Percentiles rank a stretch among this genome's conserved stretches.
phyloP scores from a whole-genome alignment of 2,113 vertebrate species.

The Miniopterus natalensis region DNA sequence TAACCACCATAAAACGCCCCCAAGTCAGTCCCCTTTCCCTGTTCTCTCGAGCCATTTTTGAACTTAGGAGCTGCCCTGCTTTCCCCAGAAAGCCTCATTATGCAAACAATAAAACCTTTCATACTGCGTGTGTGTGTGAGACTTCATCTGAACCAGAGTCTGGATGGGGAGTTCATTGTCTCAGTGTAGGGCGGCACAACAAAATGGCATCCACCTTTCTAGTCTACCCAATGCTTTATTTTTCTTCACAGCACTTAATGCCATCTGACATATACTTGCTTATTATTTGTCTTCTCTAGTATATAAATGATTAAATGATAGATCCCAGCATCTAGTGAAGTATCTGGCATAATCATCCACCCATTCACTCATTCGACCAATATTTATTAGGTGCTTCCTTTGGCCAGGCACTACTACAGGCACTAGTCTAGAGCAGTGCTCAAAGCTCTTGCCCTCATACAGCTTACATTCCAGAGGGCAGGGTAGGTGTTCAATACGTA shows the following conservation, averaged over 20 bases:
- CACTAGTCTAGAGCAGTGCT: neutral
- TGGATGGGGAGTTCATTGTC: neutral
- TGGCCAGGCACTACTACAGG: neutral
- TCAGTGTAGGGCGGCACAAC: neutral
- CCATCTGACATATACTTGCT: neutral
- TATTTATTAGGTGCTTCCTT: neutral
- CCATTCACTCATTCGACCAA: neutral
- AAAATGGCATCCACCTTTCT: neutral
- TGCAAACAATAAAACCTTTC: neutral
- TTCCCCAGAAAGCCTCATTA: neutral
- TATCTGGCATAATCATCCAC: neutral
- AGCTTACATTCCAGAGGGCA: neutral
- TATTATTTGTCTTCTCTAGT: neutral
- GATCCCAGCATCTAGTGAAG: neutral
- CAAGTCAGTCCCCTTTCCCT: neutral
- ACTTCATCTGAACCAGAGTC: constrained; percentile 12
- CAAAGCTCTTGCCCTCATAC: neutral
- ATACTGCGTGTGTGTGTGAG: neutral
- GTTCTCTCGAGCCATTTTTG: constrained; percentile 9
- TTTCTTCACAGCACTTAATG: neutral
- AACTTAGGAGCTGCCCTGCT: neutral
- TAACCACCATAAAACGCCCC: neutral
- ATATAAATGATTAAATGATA: neutral
- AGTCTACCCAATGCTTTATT: neutral
- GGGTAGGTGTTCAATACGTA: neutral